Conservation (phyloP, 1,140 invertebrate species). For the Arion vulgaris region DNA sequence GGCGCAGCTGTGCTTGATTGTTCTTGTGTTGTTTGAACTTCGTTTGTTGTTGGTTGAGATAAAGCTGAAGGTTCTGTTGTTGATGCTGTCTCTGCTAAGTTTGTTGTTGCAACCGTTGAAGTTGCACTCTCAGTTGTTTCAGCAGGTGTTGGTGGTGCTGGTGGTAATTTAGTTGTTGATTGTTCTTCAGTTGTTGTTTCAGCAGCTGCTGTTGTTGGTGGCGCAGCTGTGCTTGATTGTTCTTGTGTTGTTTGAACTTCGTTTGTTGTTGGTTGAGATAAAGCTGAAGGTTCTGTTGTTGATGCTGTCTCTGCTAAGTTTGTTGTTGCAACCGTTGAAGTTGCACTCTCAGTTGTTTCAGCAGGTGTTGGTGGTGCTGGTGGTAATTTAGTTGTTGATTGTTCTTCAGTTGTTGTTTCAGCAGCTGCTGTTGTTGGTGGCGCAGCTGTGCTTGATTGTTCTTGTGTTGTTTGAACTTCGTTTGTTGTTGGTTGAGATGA, state of each 20-base stretch:
- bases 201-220: background rate
- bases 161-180: background rate
- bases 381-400: background rate
- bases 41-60: background rate
- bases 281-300: background rate
- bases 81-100: background rate
- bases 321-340: background rate
- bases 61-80: background rate
- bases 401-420: background rate
- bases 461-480: no score
- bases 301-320: background rate
- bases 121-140: background rate
- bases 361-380: background rate
- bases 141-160: background rate
- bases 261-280: background rate
- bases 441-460: background rate
- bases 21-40: background rate
- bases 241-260: background rate
- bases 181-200: background rate
- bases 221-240: background rate
- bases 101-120: background rate
- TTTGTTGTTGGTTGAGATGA: background rate
- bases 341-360: background rate
- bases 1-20: background rate
- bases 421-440: background rate